phyloP scores from a whole-genome alignment of 2,113 vertebrate genomes.

The Talpa occidentalis region DNA sequence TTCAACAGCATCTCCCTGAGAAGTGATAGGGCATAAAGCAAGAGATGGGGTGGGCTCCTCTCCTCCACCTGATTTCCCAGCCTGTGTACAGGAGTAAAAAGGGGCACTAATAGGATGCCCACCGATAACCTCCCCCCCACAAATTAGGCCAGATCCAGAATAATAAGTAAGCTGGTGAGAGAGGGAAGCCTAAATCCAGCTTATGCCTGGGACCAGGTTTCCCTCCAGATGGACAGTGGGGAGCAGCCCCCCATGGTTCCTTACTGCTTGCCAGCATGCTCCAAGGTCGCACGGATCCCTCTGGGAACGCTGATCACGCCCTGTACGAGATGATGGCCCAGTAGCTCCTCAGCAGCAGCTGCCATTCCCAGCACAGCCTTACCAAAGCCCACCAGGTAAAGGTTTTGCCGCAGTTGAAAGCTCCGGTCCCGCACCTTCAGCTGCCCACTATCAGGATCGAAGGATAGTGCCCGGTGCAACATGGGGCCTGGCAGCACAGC shows the following conservation, averaged over 20 bases:
- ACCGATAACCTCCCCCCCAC: neutral
- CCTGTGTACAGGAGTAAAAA: neutral
- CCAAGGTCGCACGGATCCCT: slow-evolving; percentile 92
- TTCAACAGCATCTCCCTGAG: slow-evolving; percentile 93
- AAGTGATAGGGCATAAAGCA: slow-evolving; percentile 42
- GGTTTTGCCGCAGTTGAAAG: slow-evolving; percentile 89
- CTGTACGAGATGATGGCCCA: slow-evolving; percentile 91
- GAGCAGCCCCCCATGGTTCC: slow-evolving; percentile 10
- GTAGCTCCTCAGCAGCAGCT: slow-evolving; percentile 91
- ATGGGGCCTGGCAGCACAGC: slow-evolving; percentile 90
- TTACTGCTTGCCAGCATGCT: slow-evolving; percentile 91
- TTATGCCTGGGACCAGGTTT: neutral
- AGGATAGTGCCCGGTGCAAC: slow-evolving; percentile 89
- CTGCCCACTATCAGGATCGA: slow-evolving; percentile 80
- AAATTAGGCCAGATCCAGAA: neutral
- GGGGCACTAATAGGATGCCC: neutral
- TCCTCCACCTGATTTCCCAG: neutral
- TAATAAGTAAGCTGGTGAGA: neutral
- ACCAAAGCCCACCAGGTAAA: slow-evolving; percentile 96
- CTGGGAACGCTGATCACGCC: slow-evolving; percentile 93
- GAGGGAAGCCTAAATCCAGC: neutral
- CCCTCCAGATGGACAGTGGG: neutral
- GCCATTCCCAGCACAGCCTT: slow-evolving; percentile 99
- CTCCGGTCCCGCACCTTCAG: slow-evolving; percentile 88
- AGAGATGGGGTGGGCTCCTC: neutral